Base-by-base conservation (phyloP, 2,888 invertebrate species). In the Agapostemon virescens region DNA sequence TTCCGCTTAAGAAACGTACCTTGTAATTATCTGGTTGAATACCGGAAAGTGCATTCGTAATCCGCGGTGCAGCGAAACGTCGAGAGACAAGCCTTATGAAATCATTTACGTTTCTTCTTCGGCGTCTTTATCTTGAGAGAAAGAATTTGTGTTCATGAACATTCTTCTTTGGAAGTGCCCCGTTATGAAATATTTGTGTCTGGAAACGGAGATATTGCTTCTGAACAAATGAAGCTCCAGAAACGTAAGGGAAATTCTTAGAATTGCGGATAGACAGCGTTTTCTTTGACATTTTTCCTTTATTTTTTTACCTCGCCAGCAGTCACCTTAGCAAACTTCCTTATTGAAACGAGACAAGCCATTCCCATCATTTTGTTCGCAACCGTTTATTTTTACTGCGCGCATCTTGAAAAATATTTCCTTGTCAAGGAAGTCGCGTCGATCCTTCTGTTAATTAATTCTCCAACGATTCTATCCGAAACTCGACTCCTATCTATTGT, bases 161-260 rank as follows among this genome's bases (percentile, higher is more conserved):
- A 40, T 33, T 45, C 58, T 33, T 63, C 63, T 40, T 45, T 36
- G 13, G 17, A 30, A 42, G 23, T 20, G 11, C 15, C n/a, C 36
- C 23, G 30, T 30, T 11, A n/a, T 33, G 71, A 23, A 33, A 45
- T 45, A 71, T 63, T 45, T 71, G 38, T 45, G 63, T 45, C 33
- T 20, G 58, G 30, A 13, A n/a, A n/a, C 30, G 58, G 38, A 20
- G 30, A 17, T 20, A 42, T 30, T 42, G 42, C 61, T 4, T 45
- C 26, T 13, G 17, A 9, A 20, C 30, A 45, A 40, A n/a, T 30
- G 9, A 52, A 33, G 17, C 17, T 52, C 4, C 15, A 20, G 52
- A 5, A 45, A 61, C 20, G 42, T 23, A 30, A n/a, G 58, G 3
- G 23, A 40, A n/a, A 33, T 61, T 40, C 45, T 61, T 26, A 23